A percentile compares a stretch with the other conserved stretches of the same genome.
Evolutionary conservation across 2,888 invertebrate species (phyloP).

Genomic region (Balanococcus diminutus): DNA sequence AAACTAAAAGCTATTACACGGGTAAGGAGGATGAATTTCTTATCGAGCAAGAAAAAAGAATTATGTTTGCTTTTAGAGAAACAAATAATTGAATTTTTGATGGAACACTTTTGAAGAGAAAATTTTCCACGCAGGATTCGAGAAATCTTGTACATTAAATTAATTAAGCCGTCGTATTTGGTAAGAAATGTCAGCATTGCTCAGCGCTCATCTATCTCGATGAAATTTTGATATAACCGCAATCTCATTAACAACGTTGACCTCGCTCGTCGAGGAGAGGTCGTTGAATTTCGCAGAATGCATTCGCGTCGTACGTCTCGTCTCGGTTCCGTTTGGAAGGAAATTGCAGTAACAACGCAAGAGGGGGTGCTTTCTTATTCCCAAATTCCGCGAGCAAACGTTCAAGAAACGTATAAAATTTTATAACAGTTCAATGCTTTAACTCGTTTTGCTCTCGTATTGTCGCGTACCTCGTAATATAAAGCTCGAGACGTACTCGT

Average conservation of each 20-base stretch:
- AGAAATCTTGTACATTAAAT: neutral
- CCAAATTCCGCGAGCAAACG: neutral
- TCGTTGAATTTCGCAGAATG: neutral
- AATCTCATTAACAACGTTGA: neutral
- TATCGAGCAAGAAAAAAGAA: no score
- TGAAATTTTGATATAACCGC: neutral
- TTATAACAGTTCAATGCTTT: neutral
- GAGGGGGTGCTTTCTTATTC: neutral
- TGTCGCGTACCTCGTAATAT: neutral
- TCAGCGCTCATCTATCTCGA: neutral
- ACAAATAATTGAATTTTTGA: neutral
- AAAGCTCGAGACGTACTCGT: neutral
- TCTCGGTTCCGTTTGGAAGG: neutral
- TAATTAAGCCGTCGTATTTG: neutral
- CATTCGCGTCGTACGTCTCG: neutral
- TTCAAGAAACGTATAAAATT: neutral
- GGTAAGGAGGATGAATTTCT: no score
- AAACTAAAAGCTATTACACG: no score
- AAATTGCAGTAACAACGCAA: neutral
- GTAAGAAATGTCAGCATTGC: neutral
- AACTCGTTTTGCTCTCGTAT: neutral
- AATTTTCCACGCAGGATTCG: neutral
- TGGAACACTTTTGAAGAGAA: neutral
- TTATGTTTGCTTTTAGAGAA: neutral
- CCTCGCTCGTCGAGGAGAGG: neutral